These are phyloP conservation scores for Drosophila watanabei DNA, from an alignment of 1,140 invertebrate genomes.

Conservation along the genomic window DNA sequence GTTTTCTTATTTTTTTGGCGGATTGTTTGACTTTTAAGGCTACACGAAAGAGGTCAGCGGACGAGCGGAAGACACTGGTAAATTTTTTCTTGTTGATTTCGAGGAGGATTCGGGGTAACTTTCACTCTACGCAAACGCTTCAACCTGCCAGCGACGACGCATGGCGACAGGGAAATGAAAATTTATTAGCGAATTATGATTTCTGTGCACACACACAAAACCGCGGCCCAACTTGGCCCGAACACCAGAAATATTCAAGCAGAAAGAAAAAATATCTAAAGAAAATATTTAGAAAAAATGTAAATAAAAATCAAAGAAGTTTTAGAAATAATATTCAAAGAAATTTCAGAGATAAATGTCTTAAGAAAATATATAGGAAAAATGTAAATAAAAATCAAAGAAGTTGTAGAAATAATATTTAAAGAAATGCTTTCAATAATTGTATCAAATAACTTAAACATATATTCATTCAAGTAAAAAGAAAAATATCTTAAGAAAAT, in stretches of 20 bases:
- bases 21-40: conserved; percentile 28
- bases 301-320: too few relatives aligned
- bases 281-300: too few relatives aligned
- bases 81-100: not conserved
- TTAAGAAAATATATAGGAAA: too few relatives aligned
- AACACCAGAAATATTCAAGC: conserved; percentile 12
- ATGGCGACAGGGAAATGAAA: conserved; percentile 70
- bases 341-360: too few relatives aligned
- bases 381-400: too few relatives aligned
- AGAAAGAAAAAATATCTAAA: too few relatives aligned
- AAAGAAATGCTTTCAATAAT: too few relatives aligned
- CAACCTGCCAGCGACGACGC: too few relatives aligned
- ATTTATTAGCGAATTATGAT: conserved; percentile 83
- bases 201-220: conserved; percentile 60
- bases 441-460: too few relatives aligned
- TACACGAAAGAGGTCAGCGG: not conserved
- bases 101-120: conserved; percentile 51
- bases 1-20: conserved; percentile 1
- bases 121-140: conserved; percentile 70
- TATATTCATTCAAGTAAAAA: too few relatives aligned
- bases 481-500: not conserved
- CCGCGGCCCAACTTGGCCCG: conserved; percentile 27
- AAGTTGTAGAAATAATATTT: too few relatives aligned
- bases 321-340: too few relatives aligned
- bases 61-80: conserved; percentile 5